These are phyloP conservation scores for Champsocephalus gunnari DNA, from an alignment of 2,797 vertebrate species.

Conservation along the genomic window DNA sequence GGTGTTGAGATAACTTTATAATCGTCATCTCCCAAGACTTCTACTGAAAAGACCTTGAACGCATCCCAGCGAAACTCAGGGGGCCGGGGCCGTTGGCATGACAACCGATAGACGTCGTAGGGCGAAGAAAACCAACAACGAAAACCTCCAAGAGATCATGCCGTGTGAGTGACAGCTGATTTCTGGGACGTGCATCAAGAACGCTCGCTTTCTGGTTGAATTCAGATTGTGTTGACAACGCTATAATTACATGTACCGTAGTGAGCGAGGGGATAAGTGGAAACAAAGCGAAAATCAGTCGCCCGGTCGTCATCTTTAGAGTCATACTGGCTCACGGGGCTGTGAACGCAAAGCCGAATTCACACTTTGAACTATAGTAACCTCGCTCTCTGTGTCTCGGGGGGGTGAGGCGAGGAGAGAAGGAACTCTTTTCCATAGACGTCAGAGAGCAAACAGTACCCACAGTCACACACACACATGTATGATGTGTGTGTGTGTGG, in stretches of 20 bases:
- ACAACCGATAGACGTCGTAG: not conserved
- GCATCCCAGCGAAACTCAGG: too few species aligned
- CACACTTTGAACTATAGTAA: constrained; percentile 43
- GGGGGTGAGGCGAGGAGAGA: constrained; percentile 11
- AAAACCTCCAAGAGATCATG: not conserved
- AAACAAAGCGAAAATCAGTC: not conserved
- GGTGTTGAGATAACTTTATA: too few species aligned
- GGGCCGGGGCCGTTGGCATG: not conserved
- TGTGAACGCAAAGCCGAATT: constrained; percentile 15
- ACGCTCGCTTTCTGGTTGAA: not conserved
- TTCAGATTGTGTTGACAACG: not conserved
- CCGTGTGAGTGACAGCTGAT: constrained; percentile 26
- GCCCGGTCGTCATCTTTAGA: constrained; percentile 11
- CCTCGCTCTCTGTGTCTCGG: constrained; percentile 24
- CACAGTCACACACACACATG: constrained; percentile 34
- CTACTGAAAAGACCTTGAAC: too few species aligned
- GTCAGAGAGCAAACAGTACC: constrained; percentile 48
- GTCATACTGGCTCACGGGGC: constrained; percentile 3
- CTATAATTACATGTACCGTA: not conserved
- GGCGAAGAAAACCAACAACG: not conserved
- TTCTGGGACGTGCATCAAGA: constrained; percentile 12
- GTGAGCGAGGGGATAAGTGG: constrained; percentile 5
- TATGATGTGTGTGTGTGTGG: not conserved
- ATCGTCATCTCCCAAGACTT: too few species aligned
- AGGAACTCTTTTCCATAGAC: constrained; percentile 66